phyloP scores from a whole-genome alignment of 2,888 invertebrate species.

The Hanleya hanleyi region DNA sequence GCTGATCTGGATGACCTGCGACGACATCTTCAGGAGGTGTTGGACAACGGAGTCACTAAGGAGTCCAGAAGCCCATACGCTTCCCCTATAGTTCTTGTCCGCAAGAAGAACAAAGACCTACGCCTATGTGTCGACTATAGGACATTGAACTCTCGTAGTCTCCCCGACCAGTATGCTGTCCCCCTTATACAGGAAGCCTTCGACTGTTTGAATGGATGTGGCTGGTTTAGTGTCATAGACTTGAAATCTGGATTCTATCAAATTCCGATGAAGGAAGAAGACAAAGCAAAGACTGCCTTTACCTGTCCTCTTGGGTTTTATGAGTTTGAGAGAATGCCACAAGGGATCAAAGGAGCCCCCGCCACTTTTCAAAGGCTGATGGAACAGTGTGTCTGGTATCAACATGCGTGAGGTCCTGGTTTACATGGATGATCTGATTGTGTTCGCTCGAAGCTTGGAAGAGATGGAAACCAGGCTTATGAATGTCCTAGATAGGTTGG shows the following conservation, averaged over 20 bases:
- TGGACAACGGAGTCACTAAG: not conserved
- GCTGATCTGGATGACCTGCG: not conserved
- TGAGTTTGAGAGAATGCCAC: constrained; percentile 6
- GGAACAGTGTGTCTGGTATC: constrained; percentile 5
- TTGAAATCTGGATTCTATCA: too few relatives aligned
- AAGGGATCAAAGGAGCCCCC: constrained; percentile 10
- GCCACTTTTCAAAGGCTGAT: constrained; percentile 13
- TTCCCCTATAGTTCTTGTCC: constrained; percentile 5
- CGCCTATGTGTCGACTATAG: constrained; percentile 1
- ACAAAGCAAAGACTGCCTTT: constrained; percentile 11
- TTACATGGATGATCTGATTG: constrained; percentile 19
- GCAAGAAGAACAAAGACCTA: not conserved
- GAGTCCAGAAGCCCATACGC: constrained; percentile 1
- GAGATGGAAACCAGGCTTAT: not conserved
- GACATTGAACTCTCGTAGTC: not conserved
- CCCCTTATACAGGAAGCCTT: not conserved
- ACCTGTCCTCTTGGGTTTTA: constrained; percentile 10
- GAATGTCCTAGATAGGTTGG: constrained; percentile 9
- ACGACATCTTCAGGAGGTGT: not conserved
- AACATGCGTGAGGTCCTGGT: constrained; percentile 4
- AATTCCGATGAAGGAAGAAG: not conserved
- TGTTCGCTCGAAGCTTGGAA: not conserved
- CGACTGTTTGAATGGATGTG: constrained; percentile 10
- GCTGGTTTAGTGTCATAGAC: too few relatives aligned
- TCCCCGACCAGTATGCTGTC: constrained; percentile 1